Conservation (phyloP, 2,888 invertebrate species). For the Orchesella flavescens region DNA sequence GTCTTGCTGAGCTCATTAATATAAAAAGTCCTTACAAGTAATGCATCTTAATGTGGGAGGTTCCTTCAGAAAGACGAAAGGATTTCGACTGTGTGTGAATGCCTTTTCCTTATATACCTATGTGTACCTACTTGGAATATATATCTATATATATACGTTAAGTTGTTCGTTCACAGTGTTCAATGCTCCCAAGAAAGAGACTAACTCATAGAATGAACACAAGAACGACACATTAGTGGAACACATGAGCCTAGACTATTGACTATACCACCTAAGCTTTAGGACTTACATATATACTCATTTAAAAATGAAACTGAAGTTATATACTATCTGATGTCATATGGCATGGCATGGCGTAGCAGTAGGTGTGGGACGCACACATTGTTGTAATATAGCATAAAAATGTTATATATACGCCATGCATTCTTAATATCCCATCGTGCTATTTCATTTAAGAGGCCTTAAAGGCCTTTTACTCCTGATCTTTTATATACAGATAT, state of each 20-base stretch:
- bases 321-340: conserved; percentile 2
- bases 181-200: neutral
- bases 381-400: neutral
- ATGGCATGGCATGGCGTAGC: too few species aligned
- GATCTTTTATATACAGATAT: neutral
- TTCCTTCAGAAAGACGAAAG: conserved; percentile 24
- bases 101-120: too few species aligned
- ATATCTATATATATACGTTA: neutral
- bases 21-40: conserved; percentile 58
- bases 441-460: too few species aligned
- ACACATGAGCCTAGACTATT: too few species aligned
- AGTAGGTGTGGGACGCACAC: conserved; percentile 12
- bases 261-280: too few species aligned
- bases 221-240: neutral
- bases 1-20: conserved; percentile 59
- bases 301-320: too few species aligned
- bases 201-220: neutral
- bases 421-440: too few species aligned
- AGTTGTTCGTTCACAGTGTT: neutral
- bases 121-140: too few species aligned
- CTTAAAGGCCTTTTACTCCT: too few species aligned
- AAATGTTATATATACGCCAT: neutral
- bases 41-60: conserved; percentile 60
- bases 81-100: conserved; percentile 21
- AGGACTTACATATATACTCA: too few species aligned